Evolutionary conservation across 2,113 vertebrate species (phyloP), one percentile per base, ranked within the genome.

Genomic region (Baryphthengus martii): DNA sequence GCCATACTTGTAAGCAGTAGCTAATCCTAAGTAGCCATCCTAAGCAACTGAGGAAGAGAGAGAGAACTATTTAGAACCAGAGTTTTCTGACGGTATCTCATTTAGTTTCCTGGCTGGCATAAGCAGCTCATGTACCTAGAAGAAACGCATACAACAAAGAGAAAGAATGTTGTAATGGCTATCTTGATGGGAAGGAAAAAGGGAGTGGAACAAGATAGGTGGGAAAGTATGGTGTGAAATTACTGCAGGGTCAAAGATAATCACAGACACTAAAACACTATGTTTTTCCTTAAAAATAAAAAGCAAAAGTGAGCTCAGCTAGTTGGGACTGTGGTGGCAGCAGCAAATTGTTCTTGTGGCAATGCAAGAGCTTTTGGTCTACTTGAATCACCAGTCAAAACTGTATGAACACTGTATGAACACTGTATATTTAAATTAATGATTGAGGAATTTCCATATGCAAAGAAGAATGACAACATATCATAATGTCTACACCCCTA

Each of bases 201-300:
- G 68, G 63, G 75, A 94, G 83, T 93, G 88, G 76, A 91, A 62
- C 39, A 81, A 88, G 76, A 86, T 23, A 91, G 80, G 44, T 77
- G 55, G 80, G 75, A 79, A 92, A 89, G n/a, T 84, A 65, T 39
- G 78, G 63, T 76, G n/a, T 84, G 72, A 88, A 94, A 73, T 83
- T 52, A 78, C 39, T 2, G 6, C 62, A 84, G 65, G 93, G 58
- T 49, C 45, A 28, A 45, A 82, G 89, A 85, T 50, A 92, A 62
- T n/a, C 65, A 82, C 59, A 94, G 65, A n/a, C 12, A 83, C 45
- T 59, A 63, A 82, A 85, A 44, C 9, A 87, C 5, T 19, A 18
- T 1, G 9, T 52, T 83, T 85, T 70, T 40, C 18, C 47, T 56
- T 37, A 59, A 37, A 19, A 37, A 44, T 61, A 35, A 35, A 39